phyloP scores from a whole-genome alignment of 2,113 vertebrate species.

The Myotis davidii region DNA sequence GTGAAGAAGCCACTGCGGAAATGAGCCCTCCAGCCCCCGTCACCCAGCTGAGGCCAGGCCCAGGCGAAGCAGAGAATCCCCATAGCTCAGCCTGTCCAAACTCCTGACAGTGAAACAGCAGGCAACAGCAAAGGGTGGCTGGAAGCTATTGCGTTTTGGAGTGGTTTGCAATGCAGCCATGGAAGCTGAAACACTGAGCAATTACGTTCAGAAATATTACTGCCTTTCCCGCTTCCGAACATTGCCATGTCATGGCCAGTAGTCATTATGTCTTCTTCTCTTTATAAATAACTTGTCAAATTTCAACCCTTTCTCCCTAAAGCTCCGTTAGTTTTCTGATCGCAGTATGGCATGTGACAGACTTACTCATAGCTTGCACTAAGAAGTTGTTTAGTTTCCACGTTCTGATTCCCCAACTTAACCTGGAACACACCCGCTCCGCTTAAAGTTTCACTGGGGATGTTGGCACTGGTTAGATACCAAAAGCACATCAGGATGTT shows the following conservation, averaged over 20 bases:
- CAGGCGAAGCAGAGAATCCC: background rate
- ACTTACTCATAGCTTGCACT: conserved; percentile 96
- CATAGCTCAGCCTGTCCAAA: background rate
- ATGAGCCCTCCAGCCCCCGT: background rate
- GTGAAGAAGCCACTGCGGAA: background rate
- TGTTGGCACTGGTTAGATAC: conserved; percentile 91
- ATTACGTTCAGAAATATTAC: conserved; percentile 19
- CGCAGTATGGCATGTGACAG: background rate
- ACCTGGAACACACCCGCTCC: conserved; percentile 89
- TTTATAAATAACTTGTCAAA: conserved; percentile 45
- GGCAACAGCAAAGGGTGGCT: background rate
- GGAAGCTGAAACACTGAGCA: background rate
- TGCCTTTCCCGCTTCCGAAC: conserved; percentile 29
- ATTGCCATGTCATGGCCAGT: background rate
- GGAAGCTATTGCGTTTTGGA: background rate
- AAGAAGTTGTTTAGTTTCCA: conserved; percentile 90
- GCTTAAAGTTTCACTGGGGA: conserved; percentile 88
- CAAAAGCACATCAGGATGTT: conserved; percentile 97
- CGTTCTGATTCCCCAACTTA: conserved; percentile 84
- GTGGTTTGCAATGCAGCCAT: background rate
- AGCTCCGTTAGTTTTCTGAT: background rate
- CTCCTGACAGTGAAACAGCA: background rate
- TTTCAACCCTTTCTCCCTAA: conserved; percentile 47
- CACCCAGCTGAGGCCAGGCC: background rate
- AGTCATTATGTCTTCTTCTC: conserved; percentile 24